These are phyloP conservation scores for Chymomyza amoena DNA, from an alignment of 2,888 invertebrate species.

Conservation along the genomic window DNA sequence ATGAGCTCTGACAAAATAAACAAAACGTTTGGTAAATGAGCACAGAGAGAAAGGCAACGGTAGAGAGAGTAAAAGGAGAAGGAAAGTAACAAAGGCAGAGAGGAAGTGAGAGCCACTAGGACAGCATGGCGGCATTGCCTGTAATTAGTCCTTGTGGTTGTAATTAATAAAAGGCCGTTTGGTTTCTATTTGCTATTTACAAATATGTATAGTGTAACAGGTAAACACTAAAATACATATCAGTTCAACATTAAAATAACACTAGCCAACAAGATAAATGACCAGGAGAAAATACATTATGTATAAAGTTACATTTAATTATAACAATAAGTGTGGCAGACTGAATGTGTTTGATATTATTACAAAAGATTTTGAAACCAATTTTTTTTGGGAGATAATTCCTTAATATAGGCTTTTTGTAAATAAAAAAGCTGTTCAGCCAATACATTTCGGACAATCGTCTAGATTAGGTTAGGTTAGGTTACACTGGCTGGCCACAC, in stretches of 20 bases:
- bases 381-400: too few species aligned
- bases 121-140: background rate
- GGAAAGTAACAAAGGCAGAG: background rate
- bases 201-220: background rate
- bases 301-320: too few species aligned
- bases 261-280: background rate
- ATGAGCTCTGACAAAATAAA: constrained; percentile 59
- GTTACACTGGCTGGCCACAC: too few species aligned
- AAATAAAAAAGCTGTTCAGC: too few species aligned
- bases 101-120: background rate
- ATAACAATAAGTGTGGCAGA: too few species aligned
- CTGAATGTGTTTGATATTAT: too few species aligned
- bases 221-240: background rate
- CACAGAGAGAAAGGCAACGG: background rate
- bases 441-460: too few species aligned
- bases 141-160: constrained; percentile 39
- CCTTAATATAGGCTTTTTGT: too few species aligned
- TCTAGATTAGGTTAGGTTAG: too few species aligned
- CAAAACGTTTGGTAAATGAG: constrained; percentile 43
- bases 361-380: too few species aligned
- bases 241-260: background rate
- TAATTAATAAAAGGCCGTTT: background rate
- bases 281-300: background rate
- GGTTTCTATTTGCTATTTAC: background rate
- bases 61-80: background rate